Evolutionary conservation across 2,797 vertebrate species (phyloP).

Genomic region (Gallinago solitaria): DNA sequence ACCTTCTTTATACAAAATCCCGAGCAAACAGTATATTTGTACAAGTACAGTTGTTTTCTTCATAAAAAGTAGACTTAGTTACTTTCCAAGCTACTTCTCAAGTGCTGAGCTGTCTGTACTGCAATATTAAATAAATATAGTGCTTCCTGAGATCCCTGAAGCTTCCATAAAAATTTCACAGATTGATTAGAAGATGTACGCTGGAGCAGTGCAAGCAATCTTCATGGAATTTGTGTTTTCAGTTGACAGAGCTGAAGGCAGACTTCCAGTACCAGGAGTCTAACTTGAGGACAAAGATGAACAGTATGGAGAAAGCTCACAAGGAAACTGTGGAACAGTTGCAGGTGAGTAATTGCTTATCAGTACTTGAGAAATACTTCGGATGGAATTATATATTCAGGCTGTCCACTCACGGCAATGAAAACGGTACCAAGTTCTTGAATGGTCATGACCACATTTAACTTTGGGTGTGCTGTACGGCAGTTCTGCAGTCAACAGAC

Average conservation of each 20-base stretch:
- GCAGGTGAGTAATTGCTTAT: constrained; percentile 80
- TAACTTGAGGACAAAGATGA: constrained; percentile 98
- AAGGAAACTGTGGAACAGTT: constrained; percentile 96
- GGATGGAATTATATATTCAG: not conserved
- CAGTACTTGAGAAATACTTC: not conserved
- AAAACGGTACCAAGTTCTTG: not conserved
- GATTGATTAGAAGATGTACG: not conserved
- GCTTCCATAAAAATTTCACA: not conserved
- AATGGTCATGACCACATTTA: not conserved
- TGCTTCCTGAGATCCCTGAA: not conserved
- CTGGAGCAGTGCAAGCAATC: not conserved
- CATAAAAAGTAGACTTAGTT: not conserved
- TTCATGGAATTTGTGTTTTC: not conserved
- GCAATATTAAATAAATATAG: not conserved
- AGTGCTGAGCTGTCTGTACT: not conserved
- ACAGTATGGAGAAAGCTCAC: constrained; percentile 98
- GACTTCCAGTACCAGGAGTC: constrained; percentile 99
- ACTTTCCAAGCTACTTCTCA: not conserved
- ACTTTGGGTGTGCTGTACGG: not conserved
- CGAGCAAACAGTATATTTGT: not conserved
- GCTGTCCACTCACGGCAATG: not conserved
- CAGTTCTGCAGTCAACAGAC: not conserved
- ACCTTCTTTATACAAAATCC: not conserved
- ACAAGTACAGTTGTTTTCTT: not conserved
- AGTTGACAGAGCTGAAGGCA: constrained; percentile 96